These are phyloP conservation scores for Octopus bimaculoides DNA, from an alignment of 1,140 invertebrate species.

Conservation along the genomic window DNA sequence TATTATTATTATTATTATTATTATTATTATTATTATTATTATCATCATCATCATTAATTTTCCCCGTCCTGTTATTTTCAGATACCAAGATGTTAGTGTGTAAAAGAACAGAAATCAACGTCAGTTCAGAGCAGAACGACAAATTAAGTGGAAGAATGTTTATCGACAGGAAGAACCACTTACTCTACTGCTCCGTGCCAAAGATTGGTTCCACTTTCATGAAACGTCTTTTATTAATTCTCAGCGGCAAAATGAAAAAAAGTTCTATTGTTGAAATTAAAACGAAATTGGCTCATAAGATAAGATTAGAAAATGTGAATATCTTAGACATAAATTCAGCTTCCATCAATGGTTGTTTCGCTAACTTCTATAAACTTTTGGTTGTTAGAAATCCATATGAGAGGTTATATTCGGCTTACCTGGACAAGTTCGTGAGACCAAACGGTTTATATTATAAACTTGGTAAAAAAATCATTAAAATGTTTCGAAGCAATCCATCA, in stretches of 20 bases:
- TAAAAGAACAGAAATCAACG: too few species aligned
- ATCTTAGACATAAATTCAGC: not conserved
- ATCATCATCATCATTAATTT: too few species aligned
- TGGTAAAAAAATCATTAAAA: not conserved
- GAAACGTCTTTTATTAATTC: conserved; percentile 10
- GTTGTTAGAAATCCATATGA: conserved; percentile 20
- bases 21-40: too few species aligned
- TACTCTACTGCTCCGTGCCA: conserved; percentile 11
- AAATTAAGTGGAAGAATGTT: not conserved
- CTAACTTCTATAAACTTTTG: conserved; percentile 17
- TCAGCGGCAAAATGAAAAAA: not conserved
- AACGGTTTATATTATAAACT: conserved; percentile 14
- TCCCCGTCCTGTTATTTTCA: too few species aligned
- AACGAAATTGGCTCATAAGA: not conserved
- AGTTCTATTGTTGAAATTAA: not conserved
- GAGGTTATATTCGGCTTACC: conserved; percentile 16
- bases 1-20: too few species aligned
- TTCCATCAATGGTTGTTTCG: not conserved
- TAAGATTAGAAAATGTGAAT: not conserved
- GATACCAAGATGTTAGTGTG: too few species aligned
- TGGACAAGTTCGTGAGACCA: conserved; percentile 20
- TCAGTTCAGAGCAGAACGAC: not conserved
- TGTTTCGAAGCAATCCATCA: not conserved
- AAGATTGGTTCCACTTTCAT: conserved; percentile 13
- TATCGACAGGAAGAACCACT: conserved; percentile 1